phyloP scores from a whole-genome alignment of 2,888 invertebrate species.

The Habrosyne pyritoides region DNA sequence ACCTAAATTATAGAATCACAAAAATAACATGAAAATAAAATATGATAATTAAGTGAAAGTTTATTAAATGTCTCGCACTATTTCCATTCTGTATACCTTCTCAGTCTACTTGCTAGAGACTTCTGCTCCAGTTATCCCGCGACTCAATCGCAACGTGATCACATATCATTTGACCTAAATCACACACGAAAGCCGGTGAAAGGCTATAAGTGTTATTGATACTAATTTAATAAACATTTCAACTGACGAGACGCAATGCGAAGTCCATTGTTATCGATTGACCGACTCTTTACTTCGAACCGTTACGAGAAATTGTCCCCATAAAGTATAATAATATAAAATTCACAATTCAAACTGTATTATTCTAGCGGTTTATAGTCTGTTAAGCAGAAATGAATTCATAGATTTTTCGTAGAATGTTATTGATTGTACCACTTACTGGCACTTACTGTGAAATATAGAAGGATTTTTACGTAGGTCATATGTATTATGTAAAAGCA shows the following conservation, averaged over 20 bases:
- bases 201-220: constrained; percentile 50
- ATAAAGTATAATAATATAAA: neutral
- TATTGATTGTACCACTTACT: too few relatives aligned
- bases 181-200: constrained; percentile 64
- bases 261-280: constrained; percentile 17
- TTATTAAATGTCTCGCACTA: constrained; percentile 62
- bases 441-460: too few relatives aligned
- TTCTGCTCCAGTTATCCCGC: constrained; percentile 74
- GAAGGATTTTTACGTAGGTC: too few relatives aligned
- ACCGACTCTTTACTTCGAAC: constrained; percentile 7
- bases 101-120: constrained; percentile 74
- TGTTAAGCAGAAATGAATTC: neutral
- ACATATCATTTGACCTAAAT: constrained; percentile 74
- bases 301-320: neutral
- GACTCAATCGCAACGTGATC: constrained; percentile 58
- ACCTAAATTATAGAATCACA: neutral
- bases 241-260: constrained; percentile 16
- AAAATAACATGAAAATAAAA: neutral
- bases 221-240: constrained; percentile 23
- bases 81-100: constrained; percentile 65
- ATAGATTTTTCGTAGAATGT: neutral
- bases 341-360: neutral
- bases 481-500: too few relatives aligned
- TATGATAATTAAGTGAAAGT: constrained; percentile 53
- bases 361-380: neutral